A percentile compares a stretch with the other conserved stretches of the same genome.
Conservation (phyloP, 2,888 invertebrate genomes). For the Artemia sinica region DNA sequence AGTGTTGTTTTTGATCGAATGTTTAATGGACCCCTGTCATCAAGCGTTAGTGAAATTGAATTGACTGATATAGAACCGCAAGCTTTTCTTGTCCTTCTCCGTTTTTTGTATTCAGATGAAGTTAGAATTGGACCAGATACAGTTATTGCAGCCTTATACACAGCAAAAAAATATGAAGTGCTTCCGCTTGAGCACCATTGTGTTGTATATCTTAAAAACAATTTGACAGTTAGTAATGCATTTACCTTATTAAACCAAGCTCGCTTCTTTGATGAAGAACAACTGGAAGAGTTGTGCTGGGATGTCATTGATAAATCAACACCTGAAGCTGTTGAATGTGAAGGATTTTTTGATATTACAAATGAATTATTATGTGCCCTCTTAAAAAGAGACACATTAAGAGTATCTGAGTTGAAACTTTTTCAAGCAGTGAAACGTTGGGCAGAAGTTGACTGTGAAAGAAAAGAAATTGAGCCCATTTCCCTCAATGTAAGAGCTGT, state of each 20-base stretch:
- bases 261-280: conserved; percentile 61
- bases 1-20: conserved; percentile 72
- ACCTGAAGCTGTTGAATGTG: conserved; percentile 55
- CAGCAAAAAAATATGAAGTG: conserved; percentile 71
- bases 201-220: conserved; percentile 55
- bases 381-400: conserved; percentile 55
- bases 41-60: conserved; percentile 34
- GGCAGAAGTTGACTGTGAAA: conserved; percentile 54
- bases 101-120: conserved; percentile 58
- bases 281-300: conserved; percentile 58
- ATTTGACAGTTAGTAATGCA: conserved; percentile 62
- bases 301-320: conserved; percentile 70
- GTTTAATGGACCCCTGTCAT: conserved; percentile 59
- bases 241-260: conserved; percentile 60
- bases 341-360: conserved; percentile 65
- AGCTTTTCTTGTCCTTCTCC: conserved; percentile 55
- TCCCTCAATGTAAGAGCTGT: conserved; percentile 50
- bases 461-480: conserved; percentile 45
- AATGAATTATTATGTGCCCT: conserved; percentile 57
- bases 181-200: conserved; percentile 64
- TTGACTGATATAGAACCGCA: conserved; percentile 66
- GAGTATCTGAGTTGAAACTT: conserved; percentile 57
- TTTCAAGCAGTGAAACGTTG: conserved; percentile 54
- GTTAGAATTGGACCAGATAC: conserved; percentile 65
- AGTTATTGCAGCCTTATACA: conserved; percentile 68